phyloP scores from a whole-genome alignment of 2,888 invertebrate genomes.

The Dorcus parallelipipedus region DNA sequence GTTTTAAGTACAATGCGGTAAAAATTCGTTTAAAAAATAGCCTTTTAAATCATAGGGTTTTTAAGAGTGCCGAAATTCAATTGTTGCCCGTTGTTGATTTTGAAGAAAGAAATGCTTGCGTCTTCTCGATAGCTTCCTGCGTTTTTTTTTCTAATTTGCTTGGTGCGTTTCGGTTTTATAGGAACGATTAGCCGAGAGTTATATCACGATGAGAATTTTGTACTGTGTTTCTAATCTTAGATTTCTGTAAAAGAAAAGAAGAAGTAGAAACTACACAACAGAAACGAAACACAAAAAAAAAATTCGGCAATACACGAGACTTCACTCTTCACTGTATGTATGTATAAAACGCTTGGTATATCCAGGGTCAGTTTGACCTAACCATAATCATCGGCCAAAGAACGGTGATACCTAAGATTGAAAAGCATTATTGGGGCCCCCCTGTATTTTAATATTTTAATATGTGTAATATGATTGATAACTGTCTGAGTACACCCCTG shows the following conservation, averaged over 20 bases:
- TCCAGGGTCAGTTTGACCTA: no score
- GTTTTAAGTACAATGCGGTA: no score
- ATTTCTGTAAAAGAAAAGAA: slow-evolving; percentile 33
- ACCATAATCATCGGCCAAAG: no score
- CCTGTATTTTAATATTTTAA: no score
- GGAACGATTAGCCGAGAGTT: slow-evolving; percentile 27
- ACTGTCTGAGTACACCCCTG: no score
- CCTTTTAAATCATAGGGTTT: background rate
- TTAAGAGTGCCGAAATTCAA: slow-evolving; percentile 7
- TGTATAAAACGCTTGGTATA: no score
- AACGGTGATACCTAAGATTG: no score
- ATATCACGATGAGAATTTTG: slow-evolving; percentile 42
- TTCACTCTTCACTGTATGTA: background rate
- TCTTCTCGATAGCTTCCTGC: slow-evolving; percentile 43
- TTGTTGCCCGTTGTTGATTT: slow-evolving; percentile 5
- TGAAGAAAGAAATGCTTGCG: slow-evolving; percentile 21
- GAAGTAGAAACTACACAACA: background rate
- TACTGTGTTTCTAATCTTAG: slow-evolving; percentile 42
- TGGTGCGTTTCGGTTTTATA: slow-evolving; percentile 18
- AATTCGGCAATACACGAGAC: background rate
- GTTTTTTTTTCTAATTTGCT: slow-evolving; percentile 21
- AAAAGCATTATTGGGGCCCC: no score
- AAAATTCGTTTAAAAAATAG: no score
- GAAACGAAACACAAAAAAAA: background rate
- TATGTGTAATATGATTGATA: no score